These are phyloP conservation scores for Silurus glanis DNA, from an alignment of 2,113 vertebrate genomes.

Conservation along the genomic window DNA sequence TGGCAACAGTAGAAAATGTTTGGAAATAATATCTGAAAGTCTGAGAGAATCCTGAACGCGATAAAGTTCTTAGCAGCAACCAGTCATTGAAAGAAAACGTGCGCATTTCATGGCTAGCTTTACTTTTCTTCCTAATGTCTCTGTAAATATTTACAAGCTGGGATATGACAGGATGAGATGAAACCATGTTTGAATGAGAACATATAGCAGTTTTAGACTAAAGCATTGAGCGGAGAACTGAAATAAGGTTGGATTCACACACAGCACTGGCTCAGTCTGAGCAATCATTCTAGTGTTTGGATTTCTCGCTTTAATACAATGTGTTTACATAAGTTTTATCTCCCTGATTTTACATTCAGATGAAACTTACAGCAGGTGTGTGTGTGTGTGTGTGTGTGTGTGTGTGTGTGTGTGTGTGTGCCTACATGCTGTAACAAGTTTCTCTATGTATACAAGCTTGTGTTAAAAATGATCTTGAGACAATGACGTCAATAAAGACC, in stretches of 20 bases:
- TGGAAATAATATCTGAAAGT: not conserved
- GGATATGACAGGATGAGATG: not conserved
- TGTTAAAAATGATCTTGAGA: conserved; percentile 18
- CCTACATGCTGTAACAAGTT: conserved; percentile 22
- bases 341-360: not conserved
- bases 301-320: not conserved
- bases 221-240: not conserved
- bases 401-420: conserved; percentile 37
- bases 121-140: not conserved
- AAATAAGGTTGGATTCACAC: not conserved
- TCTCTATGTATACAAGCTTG: conserved; percentile 15
- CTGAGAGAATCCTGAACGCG: not conserved
- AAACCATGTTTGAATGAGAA: not conserved
- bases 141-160: not conserved
- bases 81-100: not conserved
- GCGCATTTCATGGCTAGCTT: not conserved
- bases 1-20: not conserved
- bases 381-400: not conserved
- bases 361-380: conserved; percentile 27
- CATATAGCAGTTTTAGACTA: not conserved
- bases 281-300: too few relatives aligned
- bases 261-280: not conserved
- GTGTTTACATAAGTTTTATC: not conserved
- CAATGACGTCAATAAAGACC: conserved; percentile 23
- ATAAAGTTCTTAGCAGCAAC: not conserved